Percentiles rank a stretch among this genome's conserved stretches.
These are phyloP conservation scores for Echinops telfairi DNA, from an alignment of 2,113 vertebrate genomes.

Conservation along the genomic window DNA sequence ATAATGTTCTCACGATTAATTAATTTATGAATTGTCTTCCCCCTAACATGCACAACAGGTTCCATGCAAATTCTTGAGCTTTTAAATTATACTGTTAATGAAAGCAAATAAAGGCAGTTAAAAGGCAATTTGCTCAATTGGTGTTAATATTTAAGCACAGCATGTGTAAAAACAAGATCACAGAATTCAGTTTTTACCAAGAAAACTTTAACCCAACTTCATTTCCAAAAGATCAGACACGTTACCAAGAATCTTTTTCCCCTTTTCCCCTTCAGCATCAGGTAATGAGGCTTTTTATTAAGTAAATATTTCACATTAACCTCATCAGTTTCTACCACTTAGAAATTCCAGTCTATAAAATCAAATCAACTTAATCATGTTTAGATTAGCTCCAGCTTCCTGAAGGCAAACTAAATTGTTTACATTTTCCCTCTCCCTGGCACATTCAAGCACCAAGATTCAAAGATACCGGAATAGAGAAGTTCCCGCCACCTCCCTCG, in stretches of 20 bases:
- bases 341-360: conserved; percentile 80
- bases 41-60: conserved; percentile 87
- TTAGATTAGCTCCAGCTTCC: conserved; percentile 74
- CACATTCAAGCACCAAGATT: not conserved
- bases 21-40: conserved; percentile 77
- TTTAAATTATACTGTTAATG: conserved; percentile 93
- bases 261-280: conserved; percentile 53
- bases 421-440: conserved; percentile 18
- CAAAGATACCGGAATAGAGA: not conserved
- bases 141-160: conserved; percentile 94
- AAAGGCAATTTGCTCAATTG: conserved; percentile 93
- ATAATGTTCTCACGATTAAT: conserved; percentile 79
- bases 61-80: conserved; percentile 90
- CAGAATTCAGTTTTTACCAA: conserved; percentile 81
- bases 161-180: conserved; percentile 87
- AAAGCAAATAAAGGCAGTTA: conserved; percentile 93
- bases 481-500: not conserved
- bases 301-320: conserved; percentile 71
- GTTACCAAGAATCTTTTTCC: conserved; percentile 49
- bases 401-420: conserved; percentile 71
- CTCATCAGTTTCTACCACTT: conserved; percentile 77
- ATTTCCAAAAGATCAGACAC: conserved; percentile 72
- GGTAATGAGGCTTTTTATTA: conserved; percentile 71
- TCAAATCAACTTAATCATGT: conserved; percentile 81
- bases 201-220: conserved; percentile 76